Base-by-base conservation (phyloP, 2,113 vertebrate genomes). In the Alaudala cheleensis region DNA sequence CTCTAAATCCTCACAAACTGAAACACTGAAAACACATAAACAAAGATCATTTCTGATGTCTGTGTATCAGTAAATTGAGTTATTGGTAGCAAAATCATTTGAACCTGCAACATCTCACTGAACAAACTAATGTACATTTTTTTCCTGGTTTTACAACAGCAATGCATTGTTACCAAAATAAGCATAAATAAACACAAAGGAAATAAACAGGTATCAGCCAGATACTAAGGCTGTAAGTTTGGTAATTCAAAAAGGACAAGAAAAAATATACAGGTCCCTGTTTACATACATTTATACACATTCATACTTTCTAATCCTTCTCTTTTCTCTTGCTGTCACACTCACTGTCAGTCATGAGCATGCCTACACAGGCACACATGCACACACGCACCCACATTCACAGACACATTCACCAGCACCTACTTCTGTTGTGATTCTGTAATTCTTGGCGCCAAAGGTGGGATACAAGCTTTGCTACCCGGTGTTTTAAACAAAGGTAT, bases 401-500 rank as follows among this genome's bases (percentile, higher is more conserved):
- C 71, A 93, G 74, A 62, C 76, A 70, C 3, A 3, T 45, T 60
- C 77, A 81, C 64, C 76, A 82, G 53, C 87, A 88, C 74, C 90
- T 87, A 81, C 86, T 96, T 88, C 74, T 93, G 71, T 57, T 25
- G 24, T 28, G 84, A 89, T 73, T 83, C 88, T 87, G 77, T 86
- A 96, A 85, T 61, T 80, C 94, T 47, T 25, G 40, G 12, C 1
- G 42, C 61, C 86, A 84, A 90, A 88, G 77, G 65, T 58, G 44
- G 92, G 64, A 50, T n/a, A 70, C 24, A 82, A 95, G 91, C 89
- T 85, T 71, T 96, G 90, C 56, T 76, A 94, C 86, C 50, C 24
- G 9, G 37, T 91, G 60, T 94, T 96, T 89, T 94, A 96, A 94
- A 96, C 42, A 97, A 97, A 96, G 86, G 54, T 86, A 81, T 4